phyloP scores from a whole-genome alignment of 2,888 invertebrate genomes.

The Troides helena region DNA sequence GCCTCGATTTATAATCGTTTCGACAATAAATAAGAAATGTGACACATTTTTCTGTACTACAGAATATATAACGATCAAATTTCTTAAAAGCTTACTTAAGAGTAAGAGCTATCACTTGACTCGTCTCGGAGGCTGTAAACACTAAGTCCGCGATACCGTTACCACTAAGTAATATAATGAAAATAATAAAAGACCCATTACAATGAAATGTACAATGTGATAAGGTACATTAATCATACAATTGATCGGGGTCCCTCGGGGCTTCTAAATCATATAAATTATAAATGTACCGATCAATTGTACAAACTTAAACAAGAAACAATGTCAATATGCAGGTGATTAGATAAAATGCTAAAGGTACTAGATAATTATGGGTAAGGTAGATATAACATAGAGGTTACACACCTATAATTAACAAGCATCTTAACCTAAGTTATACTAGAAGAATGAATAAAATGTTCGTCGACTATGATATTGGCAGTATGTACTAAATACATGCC shows the following conservation, averaged over 20 bases:
- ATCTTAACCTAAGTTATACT: slow-evolving; percentile 45
- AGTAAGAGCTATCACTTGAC: slow-evolving; percentile 30
- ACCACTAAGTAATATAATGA: slow-evolving; percentile 31
- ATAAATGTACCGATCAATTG: slow-evolving; percentile 52
- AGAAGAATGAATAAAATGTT: slow-evolving; percentile 28
- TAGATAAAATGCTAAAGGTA: slow-evolving; percentile 49
- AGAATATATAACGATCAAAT: slow-evolving; percentile 15
- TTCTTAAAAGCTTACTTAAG: slow-evolving; percentile 28
- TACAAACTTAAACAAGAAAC: slow-evolving; percentile 36
- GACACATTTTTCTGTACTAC: slow-evolving; percentile 26
- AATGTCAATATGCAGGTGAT: slow-evolving; percentile 38
- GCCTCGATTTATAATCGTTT: slow-evolving; percentile 76
- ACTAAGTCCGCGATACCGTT: slow-evolving; percentile 29
- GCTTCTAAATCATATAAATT: slow-evolving; percentile 30
- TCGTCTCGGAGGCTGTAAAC: slow-evolving; percentile 21
- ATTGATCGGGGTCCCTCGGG: slow-evolving; percentile 49
- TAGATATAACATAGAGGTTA: slow-evolving; percentile 53
- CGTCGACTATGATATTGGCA: slow-evolving; percentile 8
- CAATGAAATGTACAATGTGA: slow-evolving; percentile 75
- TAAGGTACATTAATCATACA: slow-evolving; percentile 47
- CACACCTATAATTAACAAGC: slow-evolving; percentile 55
- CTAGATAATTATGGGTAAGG: slow-evolving; percentile 49
- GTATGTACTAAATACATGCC: not conserved
- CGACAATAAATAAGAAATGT: slow-evolving; percentile 40
- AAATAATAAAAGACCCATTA: slow-evolving; percentile 61